Evolutionary conservation across 2,113 vertebrate species (phyloP).

Genomic region (Cephalopterus ornatus): DNA sequence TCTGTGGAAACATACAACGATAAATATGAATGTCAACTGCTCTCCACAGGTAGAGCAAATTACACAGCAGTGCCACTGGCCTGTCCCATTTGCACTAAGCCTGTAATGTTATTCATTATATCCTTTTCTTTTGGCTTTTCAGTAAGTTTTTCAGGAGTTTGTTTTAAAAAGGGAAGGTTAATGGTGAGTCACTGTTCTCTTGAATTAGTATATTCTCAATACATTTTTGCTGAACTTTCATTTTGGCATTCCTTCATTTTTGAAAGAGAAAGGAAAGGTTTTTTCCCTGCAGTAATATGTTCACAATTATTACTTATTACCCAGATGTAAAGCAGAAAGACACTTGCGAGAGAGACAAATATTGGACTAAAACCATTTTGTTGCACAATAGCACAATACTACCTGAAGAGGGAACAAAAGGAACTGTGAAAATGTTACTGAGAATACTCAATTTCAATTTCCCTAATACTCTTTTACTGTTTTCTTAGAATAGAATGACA

Average conservation of each 20-base stretch:
- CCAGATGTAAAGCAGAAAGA: background rate
- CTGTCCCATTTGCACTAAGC: background rate
- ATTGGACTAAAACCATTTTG: background rate
- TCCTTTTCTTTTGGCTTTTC: background rate
- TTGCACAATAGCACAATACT: background rate
- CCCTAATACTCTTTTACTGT: background rate
- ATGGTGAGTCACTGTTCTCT: background rate
- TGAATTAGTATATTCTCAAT: background rate
- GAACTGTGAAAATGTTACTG: background rate
- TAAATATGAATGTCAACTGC: background rate
- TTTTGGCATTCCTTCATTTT: background rate
- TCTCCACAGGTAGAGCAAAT: background rate
- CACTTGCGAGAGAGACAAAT: background rate
- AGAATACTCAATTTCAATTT: background rate
- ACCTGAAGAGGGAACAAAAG: background rate
- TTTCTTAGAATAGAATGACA: background rate
- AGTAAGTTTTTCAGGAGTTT: background rate
- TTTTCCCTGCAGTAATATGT: background rate
- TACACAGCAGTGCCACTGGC: background rate
- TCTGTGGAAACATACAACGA: background rate
- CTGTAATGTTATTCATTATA: background rate
- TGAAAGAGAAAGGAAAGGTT: background rate
- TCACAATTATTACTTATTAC: background rate
- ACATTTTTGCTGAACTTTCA: background rate
- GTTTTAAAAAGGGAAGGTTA: background rate